Base-by-base conservation (phyloP, 2,113 vertebrate genomes). In the Crotalus tigris region DNA sequence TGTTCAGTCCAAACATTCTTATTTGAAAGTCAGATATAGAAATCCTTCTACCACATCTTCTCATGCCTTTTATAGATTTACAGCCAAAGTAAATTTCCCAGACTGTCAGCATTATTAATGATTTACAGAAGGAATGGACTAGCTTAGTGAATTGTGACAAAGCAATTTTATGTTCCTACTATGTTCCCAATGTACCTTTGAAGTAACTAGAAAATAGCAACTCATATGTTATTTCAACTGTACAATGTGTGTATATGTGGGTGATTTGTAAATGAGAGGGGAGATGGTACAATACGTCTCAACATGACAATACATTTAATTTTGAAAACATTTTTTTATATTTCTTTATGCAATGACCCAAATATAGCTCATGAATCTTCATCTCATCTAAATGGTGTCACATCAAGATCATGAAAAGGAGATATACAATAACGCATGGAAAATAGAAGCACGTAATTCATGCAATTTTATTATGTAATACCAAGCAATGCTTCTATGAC, bases 51-150 rank as follows among this genome's bases (percentile, higher is more conserved):
- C 95, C 92, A 94, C 89, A 96, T 95, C 93, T 97, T 97, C 95
- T 96, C 96, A 96, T 95, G 94, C 90, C 95, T 95, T 90, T 90
- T 97, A 96, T 90, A 96, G 91, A 96, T 96, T 95, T 97, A 96
- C 89, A 94, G 92, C 90, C 91, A 95, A 94, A 94, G 94, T 95
- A 96, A 96, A 95, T 96, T 96, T 96, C 94, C 93, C 91, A 94
- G 95, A 92, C 88, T 92, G 85, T 94, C 92, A 89, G 90, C 86
- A 69, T 94, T 96, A 94, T 97, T 97, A 97, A 97, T 97, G 95
- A 96, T 98, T 97, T 95, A 96, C 97, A 95, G 94, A 96, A 54
- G 87, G 96, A 96, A 96, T 93, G 61, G 96, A 93, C 94, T 93
- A 90, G 93, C 94, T 95, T 96, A 95, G 87, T 94, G 94, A 96